Evolutionary conservation across 2,113 vertebrate species (phyloP), one percentile per base, ranked within the genome.

Genomic region (Pelodiscus sinensis): DNA sequence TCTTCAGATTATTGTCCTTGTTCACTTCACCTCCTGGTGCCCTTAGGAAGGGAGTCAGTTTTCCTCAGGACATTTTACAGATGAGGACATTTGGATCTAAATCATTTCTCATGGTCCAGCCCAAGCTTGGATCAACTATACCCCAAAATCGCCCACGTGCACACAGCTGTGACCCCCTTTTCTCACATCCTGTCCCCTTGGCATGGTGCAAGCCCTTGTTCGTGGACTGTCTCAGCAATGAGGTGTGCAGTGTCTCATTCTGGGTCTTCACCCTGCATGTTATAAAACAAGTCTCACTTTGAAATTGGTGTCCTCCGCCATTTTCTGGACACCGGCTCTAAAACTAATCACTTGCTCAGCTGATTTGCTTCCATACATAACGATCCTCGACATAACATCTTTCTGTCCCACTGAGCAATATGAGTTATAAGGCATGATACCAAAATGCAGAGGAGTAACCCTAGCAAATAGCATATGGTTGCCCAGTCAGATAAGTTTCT

Each of bases 401-500:
- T 50, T 50, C 73, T 77, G 38, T 44, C 24, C 79, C 93, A 90
- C 86, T 93, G 92, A 93, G 52, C 55, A 82, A 15, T 25, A 75
- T 13, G 8, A 50, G 22, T 80, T 10, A 14, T 79, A 90, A 93
- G 95, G 82, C 88, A 93, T 85, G 52, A 4, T 8, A 51, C 85
- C 91, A 92, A 29, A 87, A 90, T 96, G 84, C 92, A 95, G 94
- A 90, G 93, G 91, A 86, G 78, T 94, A 71, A 21, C 4, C 65
- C n/a, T n/a, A 8, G 86, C 57, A 95, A 96, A 91, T 58, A 94
- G 57, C 80, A 88, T 35, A 86, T 88, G 0, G 57, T 94, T 94
- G 94, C 91, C 84, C 58, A 65, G 58, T 87, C 88, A 94, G 95
- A 94, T 81, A 56, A 2, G 57, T 90, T 85, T 94, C 84, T 87